Evolutionary conservation across 1,140 invertebrate species (phyloP).

Genomic region (Drosophila mayri): DNA sequence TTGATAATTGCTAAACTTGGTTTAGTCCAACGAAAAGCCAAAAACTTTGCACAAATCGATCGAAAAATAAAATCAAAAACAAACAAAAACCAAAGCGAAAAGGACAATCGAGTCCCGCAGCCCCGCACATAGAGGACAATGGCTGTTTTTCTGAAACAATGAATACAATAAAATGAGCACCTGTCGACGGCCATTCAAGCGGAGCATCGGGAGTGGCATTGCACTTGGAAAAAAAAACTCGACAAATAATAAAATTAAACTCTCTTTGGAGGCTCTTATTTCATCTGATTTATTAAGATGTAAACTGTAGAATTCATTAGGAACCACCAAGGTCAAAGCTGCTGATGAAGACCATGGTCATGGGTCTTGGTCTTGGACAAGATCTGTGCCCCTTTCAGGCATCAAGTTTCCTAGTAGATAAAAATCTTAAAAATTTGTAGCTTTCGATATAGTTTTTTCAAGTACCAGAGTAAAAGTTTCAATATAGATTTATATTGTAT

Average conservation of each 20-base stretch:
- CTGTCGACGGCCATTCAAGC: constrained; percentile 39
- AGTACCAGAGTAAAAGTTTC: not conserved
- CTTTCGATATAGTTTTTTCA: not conserved
- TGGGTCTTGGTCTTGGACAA: not conserved
- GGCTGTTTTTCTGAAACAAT: constrained; percentile 36
- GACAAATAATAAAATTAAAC: not conserved
- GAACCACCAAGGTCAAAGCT: not conserved
- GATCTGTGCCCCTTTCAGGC: not conserved
- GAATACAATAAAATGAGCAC: constrained; percentile 52
- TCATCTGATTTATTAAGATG: not conserved
- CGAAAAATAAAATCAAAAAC: constrained; percentile 1
- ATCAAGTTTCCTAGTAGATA: not conserved
- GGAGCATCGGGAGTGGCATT: not conserved
- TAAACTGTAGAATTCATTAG: not conserved
- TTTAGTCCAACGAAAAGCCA: not conserved
- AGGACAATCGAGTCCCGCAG: constrained; percentile 16
- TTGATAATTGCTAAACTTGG: constrained; percentile 48
- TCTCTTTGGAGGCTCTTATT: not conserved
- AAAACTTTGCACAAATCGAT: constrained; percentile 22
- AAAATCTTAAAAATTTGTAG: not conserved
- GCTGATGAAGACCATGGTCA: too few relatives aligned
- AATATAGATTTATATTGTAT: not conserved
- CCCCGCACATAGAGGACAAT: constrained; percentile 19
- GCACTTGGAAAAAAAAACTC: not conserved
- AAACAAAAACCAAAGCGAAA: constrained; percentile 3